Conservation (phyloP, 2,797 vertebrate genomes). For the Pangasius mekongensis region DNA sequence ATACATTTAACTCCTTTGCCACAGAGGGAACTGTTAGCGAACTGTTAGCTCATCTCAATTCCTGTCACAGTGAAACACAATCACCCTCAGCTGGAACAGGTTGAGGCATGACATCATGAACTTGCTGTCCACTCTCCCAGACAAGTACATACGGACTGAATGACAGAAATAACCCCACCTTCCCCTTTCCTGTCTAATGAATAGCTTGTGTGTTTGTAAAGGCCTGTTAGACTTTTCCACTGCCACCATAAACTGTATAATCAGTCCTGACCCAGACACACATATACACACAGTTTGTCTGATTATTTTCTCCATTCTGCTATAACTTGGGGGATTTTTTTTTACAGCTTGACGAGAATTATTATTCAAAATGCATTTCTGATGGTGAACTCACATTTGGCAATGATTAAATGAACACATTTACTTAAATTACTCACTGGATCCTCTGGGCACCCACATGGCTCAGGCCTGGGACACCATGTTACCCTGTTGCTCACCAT, state of each 20-base stretch:
- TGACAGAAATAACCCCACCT: constrained; percentile 53
- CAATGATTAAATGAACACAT: not conserved
- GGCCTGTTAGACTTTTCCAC: constrained; percentile 72
- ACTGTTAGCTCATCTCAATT: constrained; percentile 27
- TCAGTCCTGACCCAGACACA: constrained; percentile 43
- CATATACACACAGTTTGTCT: constrained; percentile 33
- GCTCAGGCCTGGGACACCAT: not conserved
- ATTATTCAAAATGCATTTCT: not conserved
- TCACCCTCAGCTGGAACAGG: constrained; percentile 56
- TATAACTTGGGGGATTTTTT: not conserved
- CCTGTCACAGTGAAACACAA: constrained; percentile 42
- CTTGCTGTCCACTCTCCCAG: constrained; percentile 50
- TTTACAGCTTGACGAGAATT: not conserved
- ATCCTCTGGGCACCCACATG: not conserved
- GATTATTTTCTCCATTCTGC: constrained; percentile 26
- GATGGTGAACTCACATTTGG: not conserved
- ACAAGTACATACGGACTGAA: constrained; percentile 39
- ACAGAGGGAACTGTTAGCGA: constrained; percentile 22
- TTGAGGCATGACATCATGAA: constrained; percentile 56
- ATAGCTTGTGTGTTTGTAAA: constrained; percentile 73
- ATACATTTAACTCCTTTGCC: constrained; percentile 12
- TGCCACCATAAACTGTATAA: constrained; percentile 53
- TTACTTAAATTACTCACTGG: not conserved
- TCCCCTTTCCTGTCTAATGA: constrained; percentile 69
- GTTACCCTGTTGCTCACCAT: not conserved